phyloP scores from a whole-genome alignment of 2,888 invertebrate genomes.

The Drosophila picticornis region DNA sequence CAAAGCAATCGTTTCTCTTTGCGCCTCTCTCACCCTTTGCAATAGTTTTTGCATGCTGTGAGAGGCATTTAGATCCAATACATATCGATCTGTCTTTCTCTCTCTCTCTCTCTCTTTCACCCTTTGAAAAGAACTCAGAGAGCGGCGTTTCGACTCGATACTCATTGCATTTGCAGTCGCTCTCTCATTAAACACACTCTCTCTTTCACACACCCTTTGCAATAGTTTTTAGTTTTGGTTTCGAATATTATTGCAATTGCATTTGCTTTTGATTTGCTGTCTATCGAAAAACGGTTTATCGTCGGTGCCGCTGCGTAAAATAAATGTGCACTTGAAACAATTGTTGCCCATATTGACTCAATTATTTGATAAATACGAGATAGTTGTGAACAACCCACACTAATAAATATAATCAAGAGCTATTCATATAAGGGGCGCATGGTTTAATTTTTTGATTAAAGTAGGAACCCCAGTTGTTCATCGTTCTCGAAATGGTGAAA shows the following conservation, averaged over 20 bases:
- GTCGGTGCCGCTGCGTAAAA: conserved; percentile 49
- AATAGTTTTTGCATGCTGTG: not conserved
- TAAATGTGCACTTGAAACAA: conserved; percentile 32
- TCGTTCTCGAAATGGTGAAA: conserved; percentile 30
- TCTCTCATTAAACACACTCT: not conserved
- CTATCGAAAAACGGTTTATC: conserved; percentile 22
- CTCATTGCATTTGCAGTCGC: conserved; percentile 6
- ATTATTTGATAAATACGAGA: conserved; percentile 29
- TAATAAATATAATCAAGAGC: not conserved
- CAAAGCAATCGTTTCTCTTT: not conserved
- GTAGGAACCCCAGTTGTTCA: conserved; percentile 1
- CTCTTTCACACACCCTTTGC: conserved; percentile 19
- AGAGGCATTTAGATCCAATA: not conserved
- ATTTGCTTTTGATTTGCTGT: conserved; percentile 22
- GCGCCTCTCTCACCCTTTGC: not conserved
- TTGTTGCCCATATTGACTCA: conserved; percentile 26
- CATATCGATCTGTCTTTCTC: not conserved
- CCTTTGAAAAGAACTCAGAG: conserved; percentile 1
- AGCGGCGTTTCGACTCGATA: not conserved
- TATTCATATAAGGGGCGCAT: not conserved
- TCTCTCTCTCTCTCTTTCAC: conserved; percentile 2
- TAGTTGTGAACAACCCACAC: conserved; percentile 21
- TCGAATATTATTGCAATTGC: conserved; percentile 20
- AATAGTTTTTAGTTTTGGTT: conserved; percentile 1
- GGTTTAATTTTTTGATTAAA: conserved; percentile 20